Evolutionary conservation across 2,888 invertebrate genomes (phyloP).

Genomic region (Lycia hirtaria): DNA sequence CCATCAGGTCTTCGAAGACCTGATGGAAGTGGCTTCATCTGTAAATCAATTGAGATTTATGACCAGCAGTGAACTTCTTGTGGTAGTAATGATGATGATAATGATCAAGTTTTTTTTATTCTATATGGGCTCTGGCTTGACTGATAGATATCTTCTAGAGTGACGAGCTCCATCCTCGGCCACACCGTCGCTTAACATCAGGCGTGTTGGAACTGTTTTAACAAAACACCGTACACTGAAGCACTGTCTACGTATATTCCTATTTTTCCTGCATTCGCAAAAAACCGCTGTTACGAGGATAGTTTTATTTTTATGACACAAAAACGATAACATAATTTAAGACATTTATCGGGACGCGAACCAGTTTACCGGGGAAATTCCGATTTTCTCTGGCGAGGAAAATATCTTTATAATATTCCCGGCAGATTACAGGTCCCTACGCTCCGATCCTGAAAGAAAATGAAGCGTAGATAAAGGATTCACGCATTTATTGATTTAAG

Average conservation of each 20-base stretch:
- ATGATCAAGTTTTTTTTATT: no score
- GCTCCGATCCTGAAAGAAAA: conserved; percentile 59
- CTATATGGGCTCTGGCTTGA: no score
- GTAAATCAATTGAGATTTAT: no score
- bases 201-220: no score
- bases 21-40: no score
- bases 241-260: background rate
- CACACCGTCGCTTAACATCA: no score
- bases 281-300: conserved; percentile 45
- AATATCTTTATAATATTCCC: conserved; percentile 60
- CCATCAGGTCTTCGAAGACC: no score
- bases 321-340: conserved; percentile 68
- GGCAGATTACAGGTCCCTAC: conserved; percentile 65
- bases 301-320: conserved; percentile 60
- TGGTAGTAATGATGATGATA: no score
- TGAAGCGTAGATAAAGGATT: conserved; percentile 65
- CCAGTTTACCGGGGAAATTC: conserved; percentile 53
- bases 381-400: conserved; percentile 48
- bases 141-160: no score
- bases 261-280: conserved; percentile 41
- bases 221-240: no score
- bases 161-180: no score
- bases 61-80: no score
- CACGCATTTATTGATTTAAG: conserved; percentile 52
- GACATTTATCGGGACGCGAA: conserved; percentile 61